Base-by-base conservation (phyloP, 2,113 vertebrate genomes). In the Alosa alosa region DNA sequence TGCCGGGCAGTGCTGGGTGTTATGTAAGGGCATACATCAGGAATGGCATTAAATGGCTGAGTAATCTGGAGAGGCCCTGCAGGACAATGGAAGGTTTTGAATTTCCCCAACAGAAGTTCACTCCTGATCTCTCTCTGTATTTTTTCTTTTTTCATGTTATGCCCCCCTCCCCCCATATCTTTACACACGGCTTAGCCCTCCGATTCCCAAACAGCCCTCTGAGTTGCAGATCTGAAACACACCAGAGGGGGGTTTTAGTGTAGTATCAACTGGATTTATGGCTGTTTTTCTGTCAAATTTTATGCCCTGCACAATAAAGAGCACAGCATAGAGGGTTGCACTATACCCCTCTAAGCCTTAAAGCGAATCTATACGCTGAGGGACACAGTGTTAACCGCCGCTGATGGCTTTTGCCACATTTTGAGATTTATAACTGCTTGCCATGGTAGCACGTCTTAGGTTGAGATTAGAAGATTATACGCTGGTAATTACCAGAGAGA, bases 11-110 rank as follows among this genome's bases (percentile, higher is more conserved):
- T 60, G 86, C 86, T 20, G 86, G 84, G 85, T 88, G 88, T 92
- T 86, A 92, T 88, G 82, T 90, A 89, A 91, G 91, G 88, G 90
- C 90, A 91, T 81, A 22, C 90, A 87, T 85, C 75, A 36, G 81
- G 20, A 86, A 86, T 86, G 86, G 82, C 88, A 88, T 88, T 89
- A 90, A 92, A 91, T 89, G 89, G 86, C 88, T 89, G 89, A 86
- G 83, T 91, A 91, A 87, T 89, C 87, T 82, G 84, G 44, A 89
- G 84, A 84, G 83, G 86, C 87, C 87, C 87, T 72, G 87, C 60
- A 88, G 84, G 87, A 81, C 13, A 81, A 84, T 15, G 36, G 31
- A 81, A 47, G 31, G 39, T 49, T 82, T n/a, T 47, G 75, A 85
- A 45, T 78, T 36, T 78, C 72, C 36, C 15, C 72, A 41, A 17